Evolutionary conservation across 2,888 invertebrate genomes (phyloP).

Genomic region (Agriotes lineatus): DNA sequence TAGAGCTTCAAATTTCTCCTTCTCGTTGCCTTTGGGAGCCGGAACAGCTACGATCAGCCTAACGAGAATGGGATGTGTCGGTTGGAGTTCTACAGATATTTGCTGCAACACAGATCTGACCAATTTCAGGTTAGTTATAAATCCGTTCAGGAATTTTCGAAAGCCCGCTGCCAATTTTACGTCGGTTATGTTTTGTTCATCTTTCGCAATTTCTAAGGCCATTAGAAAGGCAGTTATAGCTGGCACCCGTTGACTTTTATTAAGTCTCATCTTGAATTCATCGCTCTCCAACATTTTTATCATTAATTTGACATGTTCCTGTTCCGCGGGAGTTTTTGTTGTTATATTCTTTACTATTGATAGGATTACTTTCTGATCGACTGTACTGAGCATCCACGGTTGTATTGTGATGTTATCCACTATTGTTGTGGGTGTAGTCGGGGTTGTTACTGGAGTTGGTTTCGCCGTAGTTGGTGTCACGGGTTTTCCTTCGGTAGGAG

Average conservation of each 20-base stretch:
- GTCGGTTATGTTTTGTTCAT: no score
- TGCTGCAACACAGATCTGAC: not conserved
- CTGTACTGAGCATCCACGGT: no score
- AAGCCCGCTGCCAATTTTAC: not conserved
- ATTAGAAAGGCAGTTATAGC: no score
- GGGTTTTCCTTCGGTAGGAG: not conserved
- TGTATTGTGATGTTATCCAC: no score
- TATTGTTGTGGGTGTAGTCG: not conserved
- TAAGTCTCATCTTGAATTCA: no score
- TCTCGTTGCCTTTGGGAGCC: not conserved
- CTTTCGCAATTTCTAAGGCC: no score
- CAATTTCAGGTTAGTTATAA: not conserved
- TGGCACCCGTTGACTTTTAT: no score
- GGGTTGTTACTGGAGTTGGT: not conserved
- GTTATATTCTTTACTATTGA: no score
- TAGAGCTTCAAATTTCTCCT: not conserved
- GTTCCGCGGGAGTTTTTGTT: no score
- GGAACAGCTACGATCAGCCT: not conserved
- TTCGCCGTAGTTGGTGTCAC: not conserved
- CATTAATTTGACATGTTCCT: no score
- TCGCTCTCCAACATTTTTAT: no score
- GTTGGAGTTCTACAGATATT: not conserved
- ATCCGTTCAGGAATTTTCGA: not conserved
- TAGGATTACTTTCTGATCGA: no score
- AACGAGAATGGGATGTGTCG: not conserved